Percentiles rank a stretch among this genome's conserved stretches.
Conservation (phyloP, 1,140 invertebrate genomes). For the Ganaspis sp. region DNA sequence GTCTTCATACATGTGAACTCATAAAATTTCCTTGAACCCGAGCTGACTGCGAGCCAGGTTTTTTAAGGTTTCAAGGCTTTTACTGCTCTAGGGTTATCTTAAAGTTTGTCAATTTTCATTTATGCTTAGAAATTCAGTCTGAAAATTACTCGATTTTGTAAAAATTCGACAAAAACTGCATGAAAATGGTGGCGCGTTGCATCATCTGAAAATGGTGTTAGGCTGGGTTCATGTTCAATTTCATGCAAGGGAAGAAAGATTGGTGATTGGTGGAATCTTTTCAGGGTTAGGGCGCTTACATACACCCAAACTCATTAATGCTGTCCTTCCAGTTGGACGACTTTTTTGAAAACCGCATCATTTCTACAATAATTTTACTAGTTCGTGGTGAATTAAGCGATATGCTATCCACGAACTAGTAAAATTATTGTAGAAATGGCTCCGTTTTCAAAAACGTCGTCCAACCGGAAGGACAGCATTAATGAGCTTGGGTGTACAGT, state of each 20-base stretch:
- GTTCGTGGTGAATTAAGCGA: no score
- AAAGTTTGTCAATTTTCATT: background rate
- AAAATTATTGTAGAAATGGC: no score
- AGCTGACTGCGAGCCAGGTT: background rate
- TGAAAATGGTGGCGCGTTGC: background rate
- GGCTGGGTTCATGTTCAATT: background rate
- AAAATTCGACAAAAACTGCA: slow-evolving; percentile 2
- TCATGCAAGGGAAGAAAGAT: background rate
- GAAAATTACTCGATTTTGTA: background rate
- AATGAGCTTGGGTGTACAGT: no score
- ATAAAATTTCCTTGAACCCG: background rate
- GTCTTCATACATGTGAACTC: background rate
- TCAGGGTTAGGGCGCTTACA: no score
- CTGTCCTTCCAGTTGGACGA: no score
- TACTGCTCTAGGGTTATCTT: background rate
- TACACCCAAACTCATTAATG: no score
- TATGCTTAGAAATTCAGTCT: background rate
- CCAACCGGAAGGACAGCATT: no score
- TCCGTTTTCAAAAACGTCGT: no score
- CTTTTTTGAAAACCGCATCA: no score
- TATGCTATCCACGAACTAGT: no score
- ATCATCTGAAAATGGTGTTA: background rate
- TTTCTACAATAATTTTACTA: no score
- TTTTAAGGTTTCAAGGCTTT: background rate
- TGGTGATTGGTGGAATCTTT: background rate